Percentiles rank a stretch among this genome's conserved stretches.
Evolutionary conservation across 2,888 invertebrate genomes (phyloP).

Genomic region (Bruchidius siliquastri): DNA sequence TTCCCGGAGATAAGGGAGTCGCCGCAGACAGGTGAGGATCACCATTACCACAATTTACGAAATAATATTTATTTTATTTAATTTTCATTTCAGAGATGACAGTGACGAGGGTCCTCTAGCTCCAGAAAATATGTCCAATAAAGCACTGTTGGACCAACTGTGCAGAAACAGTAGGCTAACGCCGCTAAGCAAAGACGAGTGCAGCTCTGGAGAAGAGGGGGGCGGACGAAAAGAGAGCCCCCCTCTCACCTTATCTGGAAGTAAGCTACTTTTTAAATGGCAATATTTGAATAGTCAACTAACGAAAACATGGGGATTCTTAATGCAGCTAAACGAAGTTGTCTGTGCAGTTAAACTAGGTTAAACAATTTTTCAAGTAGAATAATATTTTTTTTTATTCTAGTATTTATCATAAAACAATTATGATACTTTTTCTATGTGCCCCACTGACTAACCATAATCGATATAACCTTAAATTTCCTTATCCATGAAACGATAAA

Average conservation of each 20-base stretch:
- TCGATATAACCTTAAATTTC: too few relatives aligned
- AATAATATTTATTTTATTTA: neutral
- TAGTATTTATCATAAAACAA: too few relatives aligned
- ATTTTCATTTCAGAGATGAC: neutral
- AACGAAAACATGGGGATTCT: too few relatives aligned
- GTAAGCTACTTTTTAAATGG: constrained; percentile 15
- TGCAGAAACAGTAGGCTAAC: constrained; percentile 58
- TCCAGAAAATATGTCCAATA: constrained; percentile 51
- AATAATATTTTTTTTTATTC: too few relatives aligned
- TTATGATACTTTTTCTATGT: too few relatives aligned
- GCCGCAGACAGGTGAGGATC: neutral
- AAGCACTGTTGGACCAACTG: constrained; percentile 62
- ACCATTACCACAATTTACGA: neutral
- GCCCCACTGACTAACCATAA: too few relatives aligned
- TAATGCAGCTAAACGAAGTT: too few relatives aligned
- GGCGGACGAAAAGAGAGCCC: constrained; percentile 33
- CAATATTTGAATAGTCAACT: too few relatives aligned
- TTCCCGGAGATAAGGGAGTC: constrained; percentile 48
- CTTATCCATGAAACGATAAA: too few relatives aligned
- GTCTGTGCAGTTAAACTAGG: too few relatives aligned
- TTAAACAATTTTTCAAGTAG: too few relatives aligned
- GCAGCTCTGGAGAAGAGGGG: constrained; percentile 50
- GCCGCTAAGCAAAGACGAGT: constrained; percentile 44
- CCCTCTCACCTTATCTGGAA: constrained; percentile 39
- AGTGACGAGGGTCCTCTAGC: neutral